Base-by-base conservation (phyloP, 2,113 vertebrate genomes). In the Ibidorhyncha struthersii region DNA sequence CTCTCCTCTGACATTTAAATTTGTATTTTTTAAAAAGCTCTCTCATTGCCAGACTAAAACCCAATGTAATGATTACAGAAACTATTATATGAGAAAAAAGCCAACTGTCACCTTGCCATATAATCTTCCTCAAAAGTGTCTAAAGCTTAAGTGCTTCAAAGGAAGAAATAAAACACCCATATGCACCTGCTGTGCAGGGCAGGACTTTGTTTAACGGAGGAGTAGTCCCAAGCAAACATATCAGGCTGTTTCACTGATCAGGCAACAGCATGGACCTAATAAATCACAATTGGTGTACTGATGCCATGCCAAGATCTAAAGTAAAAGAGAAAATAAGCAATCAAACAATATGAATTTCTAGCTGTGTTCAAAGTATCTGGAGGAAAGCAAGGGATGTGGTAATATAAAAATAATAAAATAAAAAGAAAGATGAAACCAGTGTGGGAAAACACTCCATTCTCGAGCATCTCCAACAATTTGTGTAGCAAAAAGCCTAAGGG, bases 291-390 rank as follows among this genome's bases (percentile, higher is more conserved):
- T 17, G 4, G 26, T 50, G 40, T n/a, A 82, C n/a, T 63, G 61
- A 89, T 3, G 7, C 49, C 85, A 61, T 78, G 50, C 61, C 81
- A 76, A 40, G 71, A 92, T 58, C 82, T 89, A 83, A 85, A 95
- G 45, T 78, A 89, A 91, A 92, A 93, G 26, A 62, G 52, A 87
- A 93, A 96, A 94, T 27, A 79, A 92, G 61, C 65, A 80, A 85
- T 93, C 76, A 80, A 95, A 36, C 13, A 36, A 38, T 49, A 40
- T 32, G 38, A 86, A 90, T 95, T 72, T 93, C 86, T 92, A 76
- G 40, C 82, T 89, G 86, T 1, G 4, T 90, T 90, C 70, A 80
- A 65, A 89, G 78, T 50, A 85, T 30, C 53, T 76, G 23, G 53
- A 93, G 62, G 72, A 96, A 95, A 96, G 45, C 87, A 87, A 70